Conservation (phyloP, 2,888 invertebrate genomes). For the Halictus ligatus region DNA sequence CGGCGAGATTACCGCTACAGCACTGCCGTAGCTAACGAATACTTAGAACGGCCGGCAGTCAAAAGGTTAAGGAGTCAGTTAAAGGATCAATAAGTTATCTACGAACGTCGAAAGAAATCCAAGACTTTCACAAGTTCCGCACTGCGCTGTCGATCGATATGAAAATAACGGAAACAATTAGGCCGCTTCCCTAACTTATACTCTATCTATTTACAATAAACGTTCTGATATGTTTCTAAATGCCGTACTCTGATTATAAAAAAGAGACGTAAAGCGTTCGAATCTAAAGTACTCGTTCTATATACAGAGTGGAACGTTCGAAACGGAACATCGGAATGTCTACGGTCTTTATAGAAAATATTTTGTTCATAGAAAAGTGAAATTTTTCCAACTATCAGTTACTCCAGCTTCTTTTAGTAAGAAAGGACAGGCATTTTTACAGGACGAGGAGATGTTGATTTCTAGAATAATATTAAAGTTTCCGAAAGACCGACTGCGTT, state of each 20-base stretch:
- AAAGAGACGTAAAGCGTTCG: conserved; percentile 6
- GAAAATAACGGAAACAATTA: conserved; percentile 18
- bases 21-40: not conserved
- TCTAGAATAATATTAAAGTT: not conserved
- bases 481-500: not conserved
- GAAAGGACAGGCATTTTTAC: not conserved
- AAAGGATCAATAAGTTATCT: not conserved
- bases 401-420: not conserved
- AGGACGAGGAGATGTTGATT: not conserved
- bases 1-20: not conserved
- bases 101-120: not conserved
- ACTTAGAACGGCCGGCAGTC: conserved; percentile 7
- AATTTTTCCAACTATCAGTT: not conserved
- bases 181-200: not conserved
- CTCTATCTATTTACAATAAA: conserved; percentile 28
- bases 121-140: conserved; percentile 5
- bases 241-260: conserved; percentile 10
- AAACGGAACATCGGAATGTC: not conserved
- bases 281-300: not conserved
- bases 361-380: not conserved
- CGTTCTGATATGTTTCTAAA: conserved; percentile 30
- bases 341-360: not conserved
- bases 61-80: conserved; percentile 5
- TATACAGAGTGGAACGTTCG: conserved; percentile 12
- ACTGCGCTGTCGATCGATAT: conserved; percentile 28